phyloP scores from a whole-genome alignment of 2,888 invertebrate genomes.

The Tetragonula carbonaria region DNA sequence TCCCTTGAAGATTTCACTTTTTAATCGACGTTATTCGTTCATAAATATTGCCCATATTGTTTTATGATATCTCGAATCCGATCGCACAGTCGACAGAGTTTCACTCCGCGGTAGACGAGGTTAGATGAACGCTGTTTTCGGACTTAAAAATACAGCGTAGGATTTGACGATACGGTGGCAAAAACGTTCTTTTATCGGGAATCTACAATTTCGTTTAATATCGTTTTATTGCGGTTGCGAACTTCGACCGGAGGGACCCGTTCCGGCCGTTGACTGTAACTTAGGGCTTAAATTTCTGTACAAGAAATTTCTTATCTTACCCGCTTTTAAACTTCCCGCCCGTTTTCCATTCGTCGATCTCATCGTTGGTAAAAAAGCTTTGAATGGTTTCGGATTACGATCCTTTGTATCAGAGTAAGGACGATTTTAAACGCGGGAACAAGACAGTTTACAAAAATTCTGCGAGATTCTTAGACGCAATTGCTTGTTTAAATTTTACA shows the following conservation, averaged over 20 bases:
- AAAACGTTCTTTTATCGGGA: constrained; percentile 51
- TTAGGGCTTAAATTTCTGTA: constrained; percentile 17
- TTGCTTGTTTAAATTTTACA: neutral
- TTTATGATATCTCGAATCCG: neutral
- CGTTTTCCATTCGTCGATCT: constrained; percentile 1
- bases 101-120: neutral
- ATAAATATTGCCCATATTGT: neutral
- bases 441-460: neutral
- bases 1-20: neutral
- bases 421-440: neutral
- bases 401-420: neutral
- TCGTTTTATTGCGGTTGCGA: constrained; percentile 56
- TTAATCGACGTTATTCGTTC: neutral
- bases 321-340: constrained; percentile 3
- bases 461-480: neutral
- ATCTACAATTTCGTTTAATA: constrained; percentile 63
- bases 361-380: neutral
- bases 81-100: neutral
- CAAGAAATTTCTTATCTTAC: constrained; percentile 37
- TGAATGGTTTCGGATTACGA: neutral
- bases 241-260: constrained; percentile 56
- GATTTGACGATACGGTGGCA: neutral
- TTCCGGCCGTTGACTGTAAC: constrained; percentile 37
- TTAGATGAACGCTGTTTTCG: neutral
- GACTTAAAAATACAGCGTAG: too few species aligned